phyloP scores from a whole-genome alignment of 2,113 vertebrate species.

The Romanogobio albipinnatus region DNA sequence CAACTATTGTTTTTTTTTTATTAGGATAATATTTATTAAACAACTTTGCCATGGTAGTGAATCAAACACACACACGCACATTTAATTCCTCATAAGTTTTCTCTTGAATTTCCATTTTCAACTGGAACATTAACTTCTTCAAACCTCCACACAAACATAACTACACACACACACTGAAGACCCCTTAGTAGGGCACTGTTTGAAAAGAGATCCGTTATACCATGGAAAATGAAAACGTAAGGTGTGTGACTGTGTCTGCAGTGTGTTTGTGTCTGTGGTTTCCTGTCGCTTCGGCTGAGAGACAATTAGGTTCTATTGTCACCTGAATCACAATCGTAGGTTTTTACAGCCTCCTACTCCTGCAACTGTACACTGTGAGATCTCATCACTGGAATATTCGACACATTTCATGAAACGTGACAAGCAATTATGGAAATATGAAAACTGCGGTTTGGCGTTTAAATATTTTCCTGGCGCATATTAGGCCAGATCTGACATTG shows the following conservation, averaged over 20 bases:
- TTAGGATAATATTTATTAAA: neutral
- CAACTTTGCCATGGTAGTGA: neutral
- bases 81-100: neutral
- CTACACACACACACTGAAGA: conserved; percentile 17
- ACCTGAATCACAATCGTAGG: neutral
- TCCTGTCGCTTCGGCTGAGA: conserved; percentile 30
- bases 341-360: conserved; percentile 4
- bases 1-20: neutral
- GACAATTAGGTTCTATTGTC: conserved; percentile 10
- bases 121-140: conserved; percentile 22
- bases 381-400: conserved; percentile 21
- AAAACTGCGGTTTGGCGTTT: conserved; percentile 2
- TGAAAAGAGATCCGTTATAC: conserved; percentile 44
- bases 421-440: conserved; percentile 19
- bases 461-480: conserved; percentile 12
- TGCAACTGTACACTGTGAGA: neutral
- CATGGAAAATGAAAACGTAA: conserved; percentile 46
- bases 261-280: conserved; percentile 13
- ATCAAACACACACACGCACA: neutral
- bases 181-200: neutral
- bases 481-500: neutral
- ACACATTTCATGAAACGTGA: neutral
- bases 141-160: conserved; percentile 6
- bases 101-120: conserved; percentile 30
- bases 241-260: conserved; percentile 9